These are phyloP conservation scores for Sander vitreus DNA, from an alignment of 2,113 vertebrate species.

Conservation along the genomic window DNA sequence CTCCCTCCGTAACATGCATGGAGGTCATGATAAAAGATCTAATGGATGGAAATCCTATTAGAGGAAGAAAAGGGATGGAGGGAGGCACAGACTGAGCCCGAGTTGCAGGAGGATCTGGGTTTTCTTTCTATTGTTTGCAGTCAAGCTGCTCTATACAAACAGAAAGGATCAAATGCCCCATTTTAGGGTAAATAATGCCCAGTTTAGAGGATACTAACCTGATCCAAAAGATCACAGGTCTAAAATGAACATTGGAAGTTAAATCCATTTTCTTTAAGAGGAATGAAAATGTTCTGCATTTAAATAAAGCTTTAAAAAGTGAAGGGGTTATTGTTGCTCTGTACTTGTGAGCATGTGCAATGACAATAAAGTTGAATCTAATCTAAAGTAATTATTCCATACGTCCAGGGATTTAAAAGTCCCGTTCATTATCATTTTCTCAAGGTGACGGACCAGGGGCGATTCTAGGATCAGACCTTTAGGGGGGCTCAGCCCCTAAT, in stretches of 20 bases:
- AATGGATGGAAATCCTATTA: conserved; percentile 66
- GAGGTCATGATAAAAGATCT: conserved; percentile 65
- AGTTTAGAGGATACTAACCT: not conserved
- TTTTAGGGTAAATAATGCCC: conserved; percentile 12
- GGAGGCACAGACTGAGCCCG: not conserved
- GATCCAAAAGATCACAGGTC: conserved; percentile 1
- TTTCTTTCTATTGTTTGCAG: conserved; percentile 24
- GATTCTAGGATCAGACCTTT: too few relatives aligned
- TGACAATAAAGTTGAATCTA: too few relatives aligned
- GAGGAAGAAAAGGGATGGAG: conserved; percentile 14
- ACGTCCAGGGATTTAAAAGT: not conserved
- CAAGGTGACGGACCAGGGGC: too few relatives aligned
- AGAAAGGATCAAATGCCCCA: not conserved
- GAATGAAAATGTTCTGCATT: not conserved
- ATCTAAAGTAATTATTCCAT: not conserved
- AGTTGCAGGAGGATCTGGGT: not conserved
- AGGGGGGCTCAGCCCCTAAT: too few relatives aligned
- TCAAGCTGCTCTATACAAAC: conserved; percentile 22
- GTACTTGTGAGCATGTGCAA: too few relatives aligned
- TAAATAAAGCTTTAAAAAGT: not conserved
- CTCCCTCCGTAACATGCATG: conserved; percentile 68
- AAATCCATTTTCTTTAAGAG: not conserved
- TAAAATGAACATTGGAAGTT: not conserved
- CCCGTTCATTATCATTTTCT: too few relatives aligned
- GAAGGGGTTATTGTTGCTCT: too few relatives aligned